Evolutionary conservation across 1,140 invertebrate genomes (phyloP).

Genomic region (Euura lappo): DNA sequence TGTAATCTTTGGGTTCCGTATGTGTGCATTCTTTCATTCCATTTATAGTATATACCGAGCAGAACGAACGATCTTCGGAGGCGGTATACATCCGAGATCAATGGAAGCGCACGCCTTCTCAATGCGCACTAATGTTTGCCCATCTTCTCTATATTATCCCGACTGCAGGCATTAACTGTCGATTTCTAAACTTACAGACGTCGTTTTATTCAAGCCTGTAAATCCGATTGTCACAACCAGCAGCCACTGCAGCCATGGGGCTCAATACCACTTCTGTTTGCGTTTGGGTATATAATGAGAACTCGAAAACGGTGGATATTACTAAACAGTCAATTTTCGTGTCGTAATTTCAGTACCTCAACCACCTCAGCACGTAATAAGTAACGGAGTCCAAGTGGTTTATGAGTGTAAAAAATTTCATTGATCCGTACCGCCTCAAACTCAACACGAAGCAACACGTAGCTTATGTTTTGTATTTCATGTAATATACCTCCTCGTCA

Average conservation of each 20-base stretch:
- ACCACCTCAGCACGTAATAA: no score
- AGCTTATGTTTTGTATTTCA: no score
- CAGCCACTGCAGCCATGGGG: neutral
- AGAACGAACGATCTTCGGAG: neutral
- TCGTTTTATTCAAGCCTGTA: neutral
- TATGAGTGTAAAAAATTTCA: no score
- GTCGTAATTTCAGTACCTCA: no score
- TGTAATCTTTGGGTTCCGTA: neutral
- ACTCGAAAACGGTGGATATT: no score
- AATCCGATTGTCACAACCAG: neutral
- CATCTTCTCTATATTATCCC: neutral
- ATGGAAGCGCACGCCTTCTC: neutral
- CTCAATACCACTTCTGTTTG: no score
- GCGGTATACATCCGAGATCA: neutral
- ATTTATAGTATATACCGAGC: neutral
- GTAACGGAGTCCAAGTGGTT: no score
- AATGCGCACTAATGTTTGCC: neutral
- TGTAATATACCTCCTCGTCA: no score
- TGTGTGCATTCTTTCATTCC: neutral
- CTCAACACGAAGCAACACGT: no score
- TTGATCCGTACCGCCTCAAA: no score
- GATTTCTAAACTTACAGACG: neutral
- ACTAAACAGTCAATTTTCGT: no score
- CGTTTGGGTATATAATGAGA: no score
- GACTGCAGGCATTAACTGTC: neutral